Evolutionary conservation across 35 echinoderm and acorn worm species (phyloP).

Genomic region (Apostichopus californicus): DNA sequence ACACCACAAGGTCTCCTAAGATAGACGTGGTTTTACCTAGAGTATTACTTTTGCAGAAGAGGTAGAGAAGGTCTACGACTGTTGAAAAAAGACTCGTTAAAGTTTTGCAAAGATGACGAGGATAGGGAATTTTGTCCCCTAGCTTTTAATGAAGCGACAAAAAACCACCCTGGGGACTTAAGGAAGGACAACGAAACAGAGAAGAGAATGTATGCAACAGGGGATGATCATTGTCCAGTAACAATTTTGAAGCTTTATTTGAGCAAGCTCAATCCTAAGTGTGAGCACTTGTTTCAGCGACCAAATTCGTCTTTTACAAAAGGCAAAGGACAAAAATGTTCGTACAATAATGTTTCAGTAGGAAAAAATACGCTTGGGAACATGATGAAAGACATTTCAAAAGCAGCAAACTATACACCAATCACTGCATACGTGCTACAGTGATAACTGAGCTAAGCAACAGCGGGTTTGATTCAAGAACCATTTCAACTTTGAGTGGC

Average conservation of each 20-base stretch:
- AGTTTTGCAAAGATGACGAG: not conserved
- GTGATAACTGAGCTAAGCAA: too few relatives aligned
- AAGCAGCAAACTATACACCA: not conserved
- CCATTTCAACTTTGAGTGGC: too few relatives aligned
- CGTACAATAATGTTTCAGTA: too few relatives aligned
- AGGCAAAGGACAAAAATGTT: too few relatives aligned
- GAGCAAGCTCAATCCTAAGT: conserved; percentile 55
- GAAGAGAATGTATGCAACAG: conserved; percentile 57
- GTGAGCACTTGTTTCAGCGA: conserved; percentile 47
- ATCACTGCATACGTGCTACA: too few relatives aligned
- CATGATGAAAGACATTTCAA: too few relatives aligned
- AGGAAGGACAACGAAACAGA: not conserved
- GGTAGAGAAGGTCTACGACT: conserved; percentile 16
- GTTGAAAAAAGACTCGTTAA: not conserved
- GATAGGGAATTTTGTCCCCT: not conserved
- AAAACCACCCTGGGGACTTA: conserved; percentile 35
- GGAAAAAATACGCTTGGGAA: too few relatives aligned
- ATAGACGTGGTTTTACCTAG: conserved; percentile 23
- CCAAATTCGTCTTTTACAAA: conserved; percentile 17
- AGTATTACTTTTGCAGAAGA: conserved; percentile 51
- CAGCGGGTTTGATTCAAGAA: too few relatives aligned
- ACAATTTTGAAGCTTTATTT: conserved; percentile 33
- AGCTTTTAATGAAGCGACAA: conserved; percentile 39
- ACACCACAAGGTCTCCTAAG: not conserved
- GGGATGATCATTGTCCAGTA: conserved; percentile 52